These are phyloP conservation scores for Diploptera punctata DNA, from an alignment of 2,888 invertebrate genomes.

Conservation along the genomic window DNA sequence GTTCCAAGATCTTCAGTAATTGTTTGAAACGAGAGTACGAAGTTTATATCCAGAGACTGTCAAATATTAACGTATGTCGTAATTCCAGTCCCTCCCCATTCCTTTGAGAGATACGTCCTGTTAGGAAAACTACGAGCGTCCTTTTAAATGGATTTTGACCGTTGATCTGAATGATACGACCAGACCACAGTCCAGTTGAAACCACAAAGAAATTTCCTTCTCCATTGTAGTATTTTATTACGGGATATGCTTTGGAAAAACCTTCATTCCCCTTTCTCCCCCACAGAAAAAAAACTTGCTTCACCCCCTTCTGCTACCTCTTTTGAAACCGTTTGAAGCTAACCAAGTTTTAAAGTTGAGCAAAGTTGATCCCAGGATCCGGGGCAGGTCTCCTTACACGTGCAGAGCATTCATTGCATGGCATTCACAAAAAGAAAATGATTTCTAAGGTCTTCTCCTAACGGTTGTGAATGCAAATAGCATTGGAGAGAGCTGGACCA, in stretches of 20 bases:
- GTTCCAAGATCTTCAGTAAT: too few relatives aligned
- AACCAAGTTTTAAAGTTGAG: constrained; percentile 27
- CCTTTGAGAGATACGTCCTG: too few relatives aligned
- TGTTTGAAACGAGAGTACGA: too few relatives aligned
- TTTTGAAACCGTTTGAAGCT: constrained; percentile 28
- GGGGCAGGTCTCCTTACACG: background rate
- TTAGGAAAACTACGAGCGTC: too few relatives aligned
- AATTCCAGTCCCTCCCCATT: too few relatives aligned
- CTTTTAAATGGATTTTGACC: constrained; percentile 1
- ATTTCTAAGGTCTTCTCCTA: constrained; percentile 24
- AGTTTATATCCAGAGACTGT: too few relatives aligned
- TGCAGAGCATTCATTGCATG: constrained; percentile 36
- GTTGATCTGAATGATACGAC: constrained; percentile 9
- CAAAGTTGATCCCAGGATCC: constrained; percentile 25
- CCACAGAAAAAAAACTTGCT: too few relatives aligned
- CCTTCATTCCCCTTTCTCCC: background rate
- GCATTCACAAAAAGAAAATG: constrained; percentile 24
- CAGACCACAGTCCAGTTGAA: background rate
- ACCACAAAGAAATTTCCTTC: constrained; percentile 28
- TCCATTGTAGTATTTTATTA: constrained; percentile 28
- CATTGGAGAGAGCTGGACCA: too few relatives aligned
- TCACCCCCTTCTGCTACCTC: background rate
- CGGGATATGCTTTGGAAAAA: constrained; percentile 11
- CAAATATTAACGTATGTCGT: too few relatives aligned
- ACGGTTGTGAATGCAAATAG: constrained; percentile 23